Conservation (phyloP, 1,140 invertebrate species). For the Thaumetopoea pityocampa region DNA sequence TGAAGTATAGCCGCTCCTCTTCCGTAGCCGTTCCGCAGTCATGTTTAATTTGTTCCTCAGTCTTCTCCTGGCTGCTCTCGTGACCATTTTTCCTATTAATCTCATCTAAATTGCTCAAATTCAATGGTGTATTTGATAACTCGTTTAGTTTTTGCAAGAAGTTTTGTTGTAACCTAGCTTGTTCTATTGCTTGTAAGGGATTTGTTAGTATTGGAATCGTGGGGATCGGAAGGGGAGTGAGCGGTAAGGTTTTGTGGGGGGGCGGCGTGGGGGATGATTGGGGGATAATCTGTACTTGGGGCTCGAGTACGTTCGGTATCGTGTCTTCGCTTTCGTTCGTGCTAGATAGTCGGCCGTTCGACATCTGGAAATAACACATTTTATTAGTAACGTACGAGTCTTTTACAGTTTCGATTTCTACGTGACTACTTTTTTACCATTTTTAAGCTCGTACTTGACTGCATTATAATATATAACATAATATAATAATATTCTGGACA, state of each 20-base stretch:
- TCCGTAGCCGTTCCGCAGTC: slow-evolving; percentile 54
- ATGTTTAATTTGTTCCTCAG: slow-evolving; percentile 43
- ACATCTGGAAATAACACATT: slow-evolving; percentile 42
- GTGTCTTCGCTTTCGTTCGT: slow-evolving; percentile 71
- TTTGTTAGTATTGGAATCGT: slow-evolving; percentile 42
- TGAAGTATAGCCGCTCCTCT: slow-evolving; percentile 67
- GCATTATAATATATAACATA: too few relatives aligned
- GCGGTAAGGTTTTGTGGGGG: slow-evolving; percentile 27
- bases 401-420: too few relatives aligned
- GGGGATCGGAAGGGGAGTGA: slow-evolving; percentile 29
- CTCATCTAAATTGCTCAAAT: slow-evolving; percentile 69
- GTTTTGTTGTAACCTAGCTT: slow-evolving; percentile 53
- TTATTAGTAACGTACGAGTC: too few relatives aligned
- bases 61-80: slow-evolving; percentile 35
- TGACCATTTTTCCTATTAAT: slow-evolving; percentile 45
- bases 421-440: too few relatives aligned
- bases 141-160: slow-evolving; percentile 62
- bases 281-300: slow-evolving; percentile 61
- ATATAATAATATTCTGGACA: too few relatives aligned
- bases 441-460: too few relatives aligned
- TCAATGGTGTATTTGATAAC: slow-evolving; percentile 64
- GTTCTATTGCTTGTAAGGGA: slow-evolving; percentile 56
- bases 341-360: slow-evolving; percentile 62
- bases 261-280: slow-evolving; percentile 49
- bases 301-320: slow-evolving; percentile 64